phyloP scores from a whole-genome alignment of 64 coral and sea anemone species.

The Pocillopora damicornis region DNA sequence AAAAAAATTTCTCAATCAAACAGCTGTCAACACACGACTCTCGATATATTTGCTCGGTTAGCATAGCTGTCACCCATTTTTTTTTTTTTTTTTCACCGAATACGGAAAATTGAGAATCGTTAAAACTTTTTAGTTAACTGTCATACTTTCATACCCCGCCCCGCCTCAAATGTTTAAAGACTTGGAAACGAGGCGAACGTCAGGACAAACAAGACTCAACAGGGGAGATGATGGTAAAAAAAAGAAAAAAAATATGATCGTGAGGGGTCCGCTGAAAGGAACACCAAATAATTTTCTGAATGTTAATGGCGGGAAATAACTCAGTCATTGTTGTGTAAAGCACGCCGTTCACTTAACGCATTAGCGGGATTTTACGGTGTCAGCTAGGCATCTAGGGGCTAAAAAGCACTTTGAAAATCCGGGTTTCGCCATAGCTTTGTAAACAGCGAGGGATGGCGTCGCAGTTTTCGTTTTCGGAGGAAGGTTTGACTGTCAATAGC shows the following conservation, averaged over 20 bases:
- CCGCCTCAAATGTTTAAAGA: background rate
- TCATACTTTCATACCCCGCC: too few species aligned
- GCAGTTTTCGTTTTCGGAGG: background rate
- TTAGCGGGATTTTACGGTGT: background rate
- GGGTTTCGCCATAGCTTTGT: background rate
- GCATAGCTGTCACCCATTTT: too few species aligned
- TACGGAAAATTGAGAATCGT: too few species aligned
- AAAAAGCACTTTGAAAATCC: background rate
- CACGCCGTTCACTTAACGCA: background rate
- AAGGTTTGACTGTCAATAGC: background rate
- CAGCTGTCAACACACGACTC: too few species aligned
- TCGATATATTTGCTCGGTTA: too few species aligned
- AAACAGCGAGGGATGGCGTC: background rate
- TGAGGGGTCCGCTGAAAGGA: background rate
- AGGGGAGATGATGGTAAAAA: background rate
- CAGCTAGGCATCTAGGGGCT: background rate
- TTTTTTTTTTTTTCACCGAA: too few species aligned
- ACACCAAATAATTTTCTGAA: background rate
- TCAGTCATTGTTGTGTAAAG: background rate
- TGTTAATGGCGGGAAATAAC: constrained; percentile 42
- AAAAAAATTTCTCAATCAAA: too few species aligned
- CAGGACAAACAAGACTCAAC: background rate
- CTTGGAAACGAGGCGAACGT: background rate
- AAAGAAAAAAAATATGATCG: too few species aligned
- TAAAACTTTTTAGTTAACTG: too few species aligned